Percentiles rank a stretch among this genome's conserved stretches.
phyloP scores from a whole-genome alignment of 1,140 invertebrate genomes.

The Brachionus sp. region DNA sequence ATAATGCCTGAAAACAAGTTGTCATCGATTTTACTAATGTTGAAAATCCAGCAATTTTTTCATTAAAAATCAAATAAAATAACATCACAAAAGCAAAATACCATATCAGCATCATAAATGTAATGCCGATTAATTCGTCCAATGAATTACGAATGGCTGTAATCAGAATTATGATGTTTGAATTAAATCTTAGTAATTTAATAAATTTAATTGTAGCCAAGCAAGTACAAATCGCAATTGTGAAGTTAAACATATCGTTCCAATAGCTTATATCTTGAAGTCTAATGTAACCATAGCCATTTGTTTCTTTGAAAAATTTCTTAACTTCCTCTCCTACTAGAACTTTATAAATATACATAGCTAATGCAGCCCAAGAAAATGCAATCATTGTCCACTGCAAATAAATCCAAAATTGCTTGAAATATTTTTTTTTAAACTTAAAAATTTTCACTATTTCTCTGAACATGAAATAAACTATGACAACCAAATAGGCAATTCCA shows the following conservation, averaged over 20 bases:
- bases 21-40: conserved; percentile 53
- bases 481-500: conserved; percentile 56
- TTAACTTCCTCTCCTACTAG: conserved; percentile 55
- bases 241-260: conserved; percentile 19
- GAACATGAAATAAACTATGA: conserved; percentile 61
- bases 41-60: conserved; percentile 52
- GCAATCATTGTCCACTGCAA: conserved; percentile 58
- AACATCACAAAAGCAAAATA: conserved; percentile 58
- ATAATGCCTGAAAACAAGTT: conserved; percentile 21
- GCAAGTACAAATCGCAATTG: conserved; percentile 6
- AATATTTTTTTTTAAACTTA: conserved; percentile 52
- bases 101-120: conserved; percentile 54
- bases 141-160: neutral
- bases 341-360: conserved; percentile 59
- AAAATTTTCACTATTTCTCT: conserved; percentile 58
- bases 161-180: neutral
- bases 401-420: conserved; percentile 60
- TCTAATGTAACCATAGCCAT: conserved; percentile 62
- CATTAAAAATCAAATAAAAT: conserved; percentile 15
- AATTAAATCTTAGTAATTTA: conserved; percentile 43
- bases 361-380: conserved; percentile 56
- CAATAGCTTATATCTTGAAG: conserved; percentile 21
- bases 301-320: conserved; percentile 57
- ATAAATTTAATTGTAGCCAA: conserved; percentile 41
- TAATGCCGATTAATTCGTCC: neutral